Base-by-base conservation (phyloP, 2,113 vertebrate species). In the Danio rerio region DNA sequence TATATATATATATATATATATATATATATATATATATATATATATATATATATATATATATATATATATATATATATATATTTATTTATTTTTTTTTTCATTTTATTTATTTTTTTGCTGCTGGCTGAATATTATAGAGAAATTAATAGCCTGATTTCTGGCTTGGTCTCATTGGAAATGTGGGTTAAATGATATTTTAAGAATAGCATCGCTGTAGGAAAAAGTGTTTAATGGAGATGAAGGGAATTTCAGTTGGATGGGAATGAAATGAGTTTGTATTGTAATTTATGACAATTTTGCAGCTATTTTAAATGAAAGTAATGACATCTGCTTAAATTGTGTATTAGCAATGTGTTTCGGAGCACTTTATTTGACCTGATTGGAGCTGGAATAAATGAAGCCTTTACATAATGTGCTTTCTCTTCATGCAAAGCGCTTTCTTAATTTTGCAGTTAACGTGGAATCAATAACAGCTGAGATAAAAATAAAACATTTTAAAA, bases 151-250 rank as follows among this genome's bases (percentile, higher is more conserved):
- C 40, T 9, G 50, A 31, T 45, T 13, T 9, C 31, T 31, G 31
- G 31, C 13, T 42, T 42, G 21, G 21, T 55, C 52, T 71, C 52
- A 49, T 52, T 7, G 40, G 9, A 73, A 73, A 73, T n/a, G 13
- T 55, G 45, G 63, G 42, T 68, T 68, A 68, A 68, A 68, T 9
- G 16, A 9, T 68, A 18, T 68, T 68, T 45, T 45, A 68, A 45
- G 42, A 45, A n/a, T n/a, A 42, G 63, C 63, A 45, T 66, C 7
- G 16, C 42, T n/a, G 16, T 18, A 68, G 63, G 42, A 31, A 68
- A 10, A 45, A 68, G 63, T 18, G 63, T 42, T 45, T 45, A 10
- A 68, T 68, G 5, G 16, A 68, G 63, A 66, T 66, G 63, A 68
- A 68, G n/a, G 9, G 9, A 5, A 11, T 59, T 21, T 59, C 56